Conservation (phyloP, 2,113 vertebrate genomes). For the Propithecus coquereli region DNA sequence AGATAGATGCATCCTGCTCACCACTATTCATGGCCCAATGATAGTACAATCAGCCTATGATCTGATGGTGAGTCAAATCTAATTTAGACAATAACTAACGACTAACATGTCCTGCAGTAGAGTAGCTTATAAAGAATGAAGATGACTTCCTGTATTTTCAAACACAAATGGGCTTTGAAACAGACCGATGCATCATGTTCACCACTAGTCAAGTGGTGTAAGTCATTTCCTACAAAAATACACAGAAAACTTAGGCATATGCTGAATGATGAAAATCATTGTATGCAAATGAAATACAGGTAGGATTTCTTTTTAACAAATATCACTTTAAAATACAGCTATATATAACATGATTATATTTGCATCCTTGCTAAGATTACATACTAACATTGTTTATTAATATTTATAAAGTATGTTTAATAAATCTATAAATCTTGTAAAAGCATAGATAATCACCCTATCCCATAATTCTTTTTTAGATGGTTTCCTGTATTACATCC, state of each 20-base stretch:
- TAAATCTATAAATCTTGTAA: not conserved
- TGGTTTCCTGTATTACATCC: not conserved
- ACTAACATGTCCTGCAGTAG: not conserved
- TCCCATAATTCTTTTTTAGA: not conserved
- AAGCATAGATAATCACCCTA: not conserved
- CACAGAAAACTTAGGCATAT: not conserved
- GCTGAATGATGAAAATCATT: not conserved
- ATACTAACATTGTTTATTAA: not conserved
- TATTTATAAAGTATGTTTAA: not conserved
- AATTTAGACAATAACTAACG: not conserved
- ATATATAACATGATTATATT: not conserved
- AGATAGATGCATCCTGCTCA: not conserved
- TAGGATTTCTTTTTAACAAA: conserved; percentile 12
- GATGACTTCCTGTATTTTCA: not conserved
- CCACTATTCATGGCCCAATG: not conserved
- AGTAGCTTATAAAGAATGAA: conserved; percentile 13
- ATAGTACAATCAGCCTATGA: conserved; percentile 16
- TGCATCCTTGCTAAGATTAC: not conserved
- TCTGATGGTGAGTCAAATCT: not conserved
- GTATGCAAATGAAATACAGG: not conserved
- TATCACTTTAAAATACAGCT: not conserved
- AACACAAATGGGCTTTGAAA: not conserved
- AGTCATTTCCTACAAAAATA: conserved; percentile 30
- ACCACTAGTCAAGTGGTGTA: not conserved
- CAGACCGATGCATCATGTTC: not conserved